Percentiles rank a stretch among this genome's conserved stretches.
Evolutionary conservation across 2,888 invertebrate species (phyloP).

Genomic region (Andrena haemorrhoa): DNA sequence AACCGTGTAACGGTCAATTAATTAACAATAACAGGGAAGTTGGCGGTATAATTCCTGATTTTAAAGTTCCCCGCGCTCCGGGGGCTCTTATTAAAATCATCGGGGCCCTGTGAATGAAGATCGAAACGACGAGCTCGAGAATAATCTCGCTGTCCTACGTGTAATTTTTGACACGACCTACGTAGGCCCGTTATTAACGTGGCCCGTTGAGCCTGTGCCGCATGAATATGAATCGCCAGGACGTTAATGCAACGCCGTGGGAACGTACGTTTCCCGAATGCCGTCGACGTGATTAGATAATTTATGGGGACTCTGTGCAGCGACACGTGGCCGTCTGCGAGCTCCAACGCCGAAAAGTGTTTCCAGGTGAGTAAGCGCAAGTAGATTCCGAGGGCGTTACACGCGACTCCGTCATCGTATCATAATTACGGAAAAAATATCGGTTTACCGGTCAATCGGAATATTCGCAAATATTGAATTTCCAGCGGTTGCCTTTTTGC

Average conservation of each 20-base stretch:
- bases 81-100: neutral
- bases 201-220: constrained; percentile 25
- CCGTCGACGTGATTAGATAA: constrained; percentile 66
- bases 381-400: neutral
- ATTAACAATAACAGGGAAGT: constrained; percentile 37
- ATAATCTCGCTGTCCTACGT: neutral
- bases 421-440: neutral
- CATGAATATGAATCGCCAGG: constrained; percentile 39
- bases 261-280: constrained; percentile 45
- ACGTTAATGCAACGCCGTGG: constrained; percentile 48
- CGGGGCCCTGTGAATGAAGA: neutral
- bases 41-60: neutral
- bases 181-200: constrained; percentile 22
- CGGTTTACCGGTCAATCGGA: neutral
- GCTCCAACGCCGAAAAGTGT: constrained; percentile 14
- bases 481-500: neutral
- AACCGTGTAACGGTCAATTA: constrained; percentile 47
- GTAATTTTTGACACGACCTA: constrained; percentile 12
- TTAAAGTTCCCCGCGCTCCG: neutral
- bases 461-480: constrained; percentile 6
- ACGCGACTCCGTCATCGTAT: neutral
- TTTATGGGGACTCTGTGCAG: constrained; percentile 41
- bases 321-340: constrained; percentile 23
- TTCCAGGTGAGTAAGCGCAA: constrained; percentile 48
- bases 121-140: neutral